Evolutionary conservation across 2,113 vertebrate genomes (phyloP).

Genomic region (Phasianus colchicus): DNA sequence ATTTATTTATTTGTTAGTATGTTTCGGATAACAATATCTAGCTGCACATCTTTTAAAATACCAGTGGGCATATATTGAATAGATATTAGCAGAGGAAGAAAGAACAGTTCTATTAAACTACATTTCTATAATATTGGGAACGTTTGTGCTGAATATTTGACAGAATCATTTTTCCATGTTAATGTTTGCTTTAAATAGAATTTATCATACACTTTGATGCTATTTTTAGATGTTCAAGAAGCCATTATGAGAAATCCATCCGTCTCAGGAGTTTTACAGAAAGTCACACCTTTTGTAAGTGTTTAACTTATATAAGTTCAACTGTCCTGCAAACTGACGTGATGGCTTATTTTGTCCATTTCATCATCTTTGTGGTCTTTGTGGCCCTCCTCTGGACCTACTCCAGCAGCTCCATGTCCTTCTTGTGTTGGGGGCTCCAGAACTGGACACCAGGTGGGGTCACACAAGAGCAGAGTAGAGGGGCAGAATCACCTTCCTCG

Average conservation of each 20-base stretch:
- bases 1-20: not conserved
- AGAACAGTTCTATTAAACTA: not conserved
- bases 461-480: too few species aligned
- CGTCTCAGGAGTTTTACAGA: constrained; percentile 69
- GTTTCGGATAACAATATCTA: not conserved
- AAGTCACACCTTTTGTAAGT: constrained; percentile 81
- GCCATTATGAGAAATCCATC: constrained; percentile 71
- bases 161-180: not conserved
- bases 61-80: not conserved
- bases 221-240: constrained; percentile 84
- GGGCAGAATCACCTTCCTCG: too few species aligned
- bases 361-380: not conserved
- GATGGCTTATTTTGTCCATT: not conserved
- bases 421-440: too few species aligned
- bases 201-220: constrained; percentile 13
- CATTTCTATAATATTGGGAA: not conserved
- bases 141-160: constrained; percentile 25
- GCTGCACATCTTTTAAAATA: not conserved
- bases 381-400: too few species aligned
- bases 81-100: not conserved
- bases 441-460: too few species aligned
- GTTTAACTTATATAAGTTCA: not conserved
- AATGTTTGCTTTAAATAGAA: constrained; percentile 13
- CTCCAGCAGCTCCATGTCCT: too few species aligned
- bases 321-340: not conserved